Base-by-base conservation (phyloP, 2,888 invertebrate species). In the Ophion ellenae region DNA sequence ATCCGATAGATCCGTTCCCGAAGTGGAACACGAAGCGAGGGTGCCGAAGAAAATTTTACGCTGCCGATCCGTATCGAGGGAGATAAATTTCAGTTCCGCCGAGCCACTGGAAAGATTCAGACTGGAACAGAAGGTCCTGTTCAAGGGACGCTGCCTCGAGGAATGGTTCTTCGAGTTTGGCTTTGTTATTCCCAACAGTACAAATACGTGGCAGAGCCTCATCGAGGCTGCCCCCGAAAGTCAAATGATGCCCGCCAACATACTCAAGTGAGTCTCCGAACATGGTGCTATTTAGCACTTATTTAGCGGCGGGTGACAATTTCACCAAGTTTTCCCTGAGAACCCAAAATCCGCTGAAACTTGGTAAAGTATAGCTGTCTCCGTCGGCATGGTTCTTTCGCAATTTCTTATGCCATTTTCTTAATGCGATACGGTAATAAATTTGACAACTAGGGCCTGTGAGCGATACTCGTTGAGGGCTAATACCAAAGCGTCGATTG, bases 91-190 rank as follows among this genome's bases (percentile, higher is more conserved):
- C 92, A 97, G 97, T 91, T 98, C 98, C 17, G 95, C 97, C 64
- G 98, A 99, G 94, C 96, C 97, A 10, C 98, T 99, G 97, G 98
- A 99, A 88, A 98, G 98, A 94, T 99, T 99, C 94, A 96, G 99
- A 87, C 95, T 99, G 88, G 99, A 99, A 94, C 95, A 98, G 96
- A 96, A 96, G 95, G 96, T 97, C 2, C 94, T 97, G 11, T 97
- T 97, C 94, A 97, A 97, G 93, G 99, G 98, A 1, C 96, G 98
- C 87, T 98, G 98, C 91, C 95, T 99, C 90, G 99, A 99, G 94
- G 99, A 99, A 94, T 99, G 99, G 99, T 98, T 97, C 95, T 99
- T 99, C 94, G 99, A 99, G 94, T 99, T 99, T 96, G 99, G 99
- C 64, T 99, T 98, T 95, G 99, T 99, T 20, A 99, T 99, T 92